phyloP scores from a whole-genome alignment of 2,797 vertebrate genomes.

The Oreochromis mossambicus region DNA sequence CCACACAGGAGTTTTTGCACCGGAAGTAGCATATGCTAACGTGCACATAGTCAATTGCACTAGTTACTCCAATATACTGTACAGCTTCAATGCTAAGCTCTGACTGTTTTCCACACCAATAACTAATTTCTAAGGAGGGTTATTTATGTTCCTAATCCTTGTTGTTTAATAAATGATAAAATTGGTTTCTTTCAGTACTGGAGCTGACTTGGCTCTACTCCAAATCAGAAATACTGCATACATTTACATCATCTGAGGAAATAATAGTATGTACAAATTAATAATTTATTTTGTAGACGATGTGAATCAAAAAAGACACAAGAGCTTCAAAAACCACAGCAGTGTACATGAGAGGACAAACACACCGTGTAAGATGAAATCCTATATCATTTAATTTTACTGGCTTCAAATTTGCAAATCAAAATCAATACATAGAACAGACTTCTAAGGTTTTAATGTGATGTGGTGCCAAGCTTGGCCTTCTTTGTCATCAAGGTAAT shows the following conservation, averaged over 20 bases:
- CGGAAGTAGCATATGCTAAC: no score
- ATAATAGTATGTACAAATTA: neutral
- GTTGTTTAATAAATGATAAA: neutral
- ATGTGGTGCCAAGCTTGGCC: neutral
- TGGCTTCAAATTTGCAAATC: neutral
- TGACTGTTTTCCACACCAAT: slow-evolving; percentile 23
- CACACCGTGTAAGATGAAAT: neutral
- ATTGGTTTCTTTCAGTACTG: neutral
- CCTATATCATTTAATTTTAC: neutral
- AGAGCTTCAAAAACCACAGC: neutral
- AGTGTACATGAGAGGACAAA: neutral
- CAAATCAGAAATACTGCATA: neutral
- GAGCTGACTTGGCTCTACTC: neutral
- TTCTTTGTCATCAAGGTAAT: slow-evolving; percentile 34
- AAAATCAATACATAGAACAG: neutral
- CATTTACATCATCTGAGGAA: neutral
- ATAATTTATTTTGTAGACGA: neutral
- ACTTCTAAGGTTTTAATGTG: neutral
- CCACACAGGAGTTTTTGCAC: no score
- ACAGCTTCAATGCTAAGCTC: neutral
- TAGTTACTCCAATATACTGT: neutral
- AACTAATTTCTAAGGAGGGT: slow-evolving; percentile 1
- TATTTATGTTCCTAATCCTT: slow-evolving; percentile 42
- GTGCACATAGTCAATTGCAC: no score
- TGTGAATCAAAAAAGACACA: neutral